These are phyloP conservation scores for Scolopax rusticola DNA, from an alignment of 2,797 vertebrate genomes.

Conservation along the genomic window DNA sequence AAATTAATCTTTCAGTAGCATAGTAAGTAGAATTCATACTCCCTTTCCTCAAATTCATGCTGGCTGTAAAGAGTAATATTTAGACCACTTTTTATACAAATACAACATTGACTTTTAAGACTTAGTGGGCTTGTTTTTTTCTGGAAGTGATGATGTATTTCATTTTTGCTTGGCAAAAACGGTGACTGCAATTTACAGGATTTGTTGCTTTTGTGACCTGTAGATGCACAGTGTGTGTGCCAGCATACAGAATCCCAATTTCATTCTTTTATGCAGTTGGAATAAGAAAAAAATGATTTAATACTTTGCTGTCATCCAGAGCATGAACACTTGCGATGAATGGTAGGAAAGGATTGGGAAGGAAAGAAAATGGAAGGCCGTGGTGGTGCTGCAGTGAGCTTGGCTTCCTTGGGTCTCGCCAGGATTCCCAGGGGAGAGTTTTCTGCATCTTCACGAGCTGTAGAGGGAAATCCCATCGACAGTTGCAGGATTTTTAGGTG, in stretches of 20 bases:
- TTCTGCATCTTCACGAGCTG: not conserved
- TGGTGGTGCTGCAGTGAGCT: not conserved
- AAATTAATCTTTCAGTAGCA: not conserved
- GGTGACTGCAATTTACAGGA: not conserved
- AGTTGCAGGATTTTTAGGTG: not conserved
- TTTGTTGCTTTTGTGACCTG: constrained; percentile 53
- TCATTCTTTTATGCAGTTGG: not conserved
- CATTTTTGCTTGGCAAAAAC: not conserved
- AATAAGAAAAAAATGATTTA: not conserved
- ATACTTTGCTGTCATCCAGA: not conserved
- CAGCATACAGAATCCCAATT: not conserved
- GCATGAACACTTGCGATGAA: not conserved
- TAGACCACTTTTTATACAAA: not conserved
- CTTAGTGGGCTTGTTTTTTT: not conserved
- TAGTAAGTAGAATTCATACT: not conserved
- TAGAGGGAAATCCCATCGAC: not conserved
- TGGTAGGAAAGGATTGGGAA: not conserved
- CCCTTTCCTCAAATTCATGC: not conserved
- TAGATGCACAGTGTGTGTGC: not conserved
- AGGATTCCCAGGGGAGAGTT: not conserved
- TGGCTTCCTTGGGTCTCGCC: not conserved
- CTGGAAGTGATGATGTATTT: constrained; percentile 20
- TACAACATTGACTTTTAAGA: not conserved
- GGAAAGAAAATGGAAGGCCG: not conserved
- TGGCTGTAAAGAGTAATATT: not conserved